Conservation (phyloP, 2,113 vertebrate genomes). For the Hemiprocne comata region DNA sequence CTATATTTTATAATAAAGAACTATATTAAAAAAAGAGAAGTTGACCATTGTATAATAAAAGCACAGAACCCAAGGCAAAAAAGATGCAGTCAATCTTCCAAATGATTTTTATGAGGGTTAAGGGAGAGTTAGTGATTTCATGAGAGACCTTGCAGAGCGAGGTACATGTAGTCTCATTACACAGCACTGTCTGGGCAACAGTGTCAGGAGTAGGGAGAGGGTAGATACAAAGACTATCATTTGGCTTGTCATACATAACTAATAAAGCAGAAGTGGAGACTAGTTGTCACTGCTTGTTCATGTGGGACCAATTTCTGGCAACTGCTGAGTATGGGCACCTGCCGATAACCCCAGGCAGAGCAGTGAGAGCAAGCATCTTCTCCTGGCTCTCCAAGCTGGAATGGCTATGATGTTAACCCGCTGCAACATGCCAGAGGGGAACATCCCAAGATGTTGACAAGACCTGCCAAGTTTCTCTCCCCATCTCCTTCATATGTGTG, state of each 20-base stretch:
- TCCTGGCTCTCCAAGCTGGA: neutral
- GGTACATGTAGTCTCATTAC: neutral
- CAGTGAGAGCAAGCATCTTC: neutral
- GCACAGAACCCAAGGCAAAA: constrained; percentile 58
- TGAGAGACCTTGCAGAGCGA: neutral
- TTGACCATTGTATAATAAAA: constrained; percentile 51
- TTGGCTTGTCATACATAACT: constrained; percentile 23
- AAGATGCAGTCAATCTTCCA: constrained; percentile 34
- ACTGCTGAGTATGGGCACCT: neutral
- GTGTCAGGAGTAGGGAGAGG: neutral
- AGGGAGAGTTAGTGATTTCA: constrained; percentile 24
- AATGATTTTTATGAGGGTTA: neutral
- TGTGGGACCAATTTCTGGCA: neutral
- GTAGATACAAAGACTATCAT: neutral
- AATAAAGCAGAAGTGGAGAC: neutral
- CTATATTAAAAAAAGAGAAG: constrained; percentile 16
- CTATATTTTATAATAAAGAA: constrained; percentile 49
- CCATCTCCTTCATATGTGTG: fast-evolving
- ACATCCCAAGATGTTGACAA: neutral
- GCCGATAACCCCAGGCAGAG: neutral
- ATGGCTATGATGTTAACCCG: neutral
- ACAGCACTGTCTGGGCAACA: neutral
- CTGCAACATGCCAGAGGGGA: neutral
- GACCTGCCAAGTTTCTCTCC: neutral
- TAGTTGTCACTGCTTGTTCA: neutral